phyloP scores from a whole-genome alignment of 2,888 invertebrate genomes.

The Volucella inflata region DNA sequence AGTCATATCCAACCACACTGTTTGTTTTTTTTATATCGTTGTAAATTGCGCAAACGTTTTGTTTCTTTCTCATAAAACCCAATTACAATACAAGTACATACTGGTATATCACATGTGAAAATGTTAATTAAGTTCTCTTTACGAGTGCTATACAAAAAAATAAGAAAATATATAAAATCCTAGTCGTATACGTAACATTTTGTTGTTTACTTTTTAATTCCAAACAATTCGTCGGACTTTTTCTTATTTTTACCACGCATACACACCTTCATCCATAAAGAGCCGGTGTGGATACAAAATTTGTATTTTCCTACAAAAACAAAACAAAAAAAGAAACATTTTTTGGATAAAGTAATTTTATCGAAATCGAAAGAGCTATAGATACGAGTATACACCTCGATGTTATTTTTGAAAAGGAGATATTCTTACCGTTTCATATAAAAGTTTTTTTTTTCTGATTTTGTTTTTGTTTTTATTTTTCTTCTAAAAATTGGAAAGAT shows the following conservation, averaged over 20 bases:
- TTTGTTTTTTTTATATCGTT: too few species aligned
- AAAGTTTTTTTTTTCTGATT: background rate
- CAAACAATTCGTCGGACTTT: background rate
- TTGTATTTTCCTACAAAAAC: background rate
- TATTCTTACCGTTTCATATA: background rate
- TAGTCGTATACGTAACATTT: conserved; percentile 31
- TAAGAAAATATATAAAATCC: too few species aligned
- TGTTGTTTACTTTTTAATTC: background rate
- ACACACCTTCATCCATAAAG: conserved; percentile 17
- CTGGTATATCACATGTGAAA: too few species aligned
- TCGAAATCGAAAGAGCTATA: background rate
- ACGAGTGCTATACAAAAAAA: too few species aligned
- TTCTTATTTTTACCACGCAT: background rate
- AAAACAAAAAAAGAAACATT: background rate
- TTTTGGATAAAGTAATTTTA: background rate
- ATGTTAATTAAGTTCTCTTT: too few species aligned
- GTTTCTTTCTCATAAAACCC: too few species aligned
- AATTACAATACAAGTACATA: too few species aligned
- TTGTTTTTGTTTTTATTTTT: conserved; percentile 1
- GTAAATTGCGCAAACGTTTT: too few species aligned
- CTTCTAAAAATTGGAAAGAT: conserved; percentile 17
- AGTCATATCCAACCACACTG: too few species aligned
- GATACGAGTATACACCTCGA: conserved; percentile 49
- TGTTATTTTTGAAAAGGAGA: conserved; percentile 41
- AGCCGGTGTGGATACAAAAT: background rate